Percentiles rank a stretch among this genome's conserved stretches.
phyloP scores from a whole-genome alignment of 2,797 vertebrate genomes.

The Kryptopterus vitreolus region DNA sequence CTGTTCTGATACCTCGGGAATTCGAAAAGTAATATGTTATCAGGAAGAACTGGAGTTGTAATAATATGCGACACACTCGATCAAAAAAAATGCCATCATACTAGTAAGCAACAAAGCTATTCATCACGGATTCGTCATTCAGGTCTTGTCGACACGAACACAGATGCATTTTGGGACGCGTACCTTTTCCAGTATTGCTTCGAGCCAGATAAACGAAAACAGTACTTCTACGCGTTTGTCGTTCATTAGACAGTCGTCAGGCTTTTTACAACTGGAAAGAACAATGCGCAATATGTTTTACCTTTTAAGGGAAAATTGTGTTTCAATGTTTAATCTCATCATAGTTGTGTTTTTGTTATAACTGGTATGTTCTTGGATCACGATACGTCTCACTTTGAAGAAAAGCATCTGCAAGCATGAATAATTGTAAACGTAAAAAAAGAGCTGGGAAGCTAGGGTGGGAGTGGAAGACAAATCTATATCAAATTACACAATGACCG shows the following conservation, averaged over 20 bases:
- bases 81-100: not conserved
- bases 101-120: not conserved
- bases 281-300: not conserved
- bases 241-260: not conserved
- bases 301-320: not conserved
- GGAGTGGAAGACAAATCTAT: not conserved
- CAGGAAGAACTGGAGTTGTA: not conserved
- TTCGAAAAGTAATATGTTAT: slow-evolving; percentile 19
- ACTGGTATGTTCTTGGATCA: slow-evolving; percentile 5
- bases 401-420: not conserved
- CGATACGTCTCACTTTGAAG: not conserved
- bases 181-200: not conserved
- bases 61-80: not conserved
- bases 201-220: not conserved
- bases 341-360: not conserved
- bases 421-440: not conserved
- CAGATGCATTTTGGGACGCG: not conserved
- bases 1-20: slow-evolving; percentile 6
- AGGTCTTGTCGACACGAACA: not conserved
- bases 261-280: not conserved
- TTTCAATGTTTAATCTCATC: not conserved
- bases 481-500: slow-evolving; percentile 8
- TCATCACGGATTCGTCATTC: not conserved
- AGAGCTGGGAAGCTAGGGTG: not conserved
- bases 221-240: not conserved